Percentiles rank a stretch among this genome's conserved stretches.
Conservation (phyloP, 2,888 invertebrate genomes). For the Pheosia gnoma region DNA sequence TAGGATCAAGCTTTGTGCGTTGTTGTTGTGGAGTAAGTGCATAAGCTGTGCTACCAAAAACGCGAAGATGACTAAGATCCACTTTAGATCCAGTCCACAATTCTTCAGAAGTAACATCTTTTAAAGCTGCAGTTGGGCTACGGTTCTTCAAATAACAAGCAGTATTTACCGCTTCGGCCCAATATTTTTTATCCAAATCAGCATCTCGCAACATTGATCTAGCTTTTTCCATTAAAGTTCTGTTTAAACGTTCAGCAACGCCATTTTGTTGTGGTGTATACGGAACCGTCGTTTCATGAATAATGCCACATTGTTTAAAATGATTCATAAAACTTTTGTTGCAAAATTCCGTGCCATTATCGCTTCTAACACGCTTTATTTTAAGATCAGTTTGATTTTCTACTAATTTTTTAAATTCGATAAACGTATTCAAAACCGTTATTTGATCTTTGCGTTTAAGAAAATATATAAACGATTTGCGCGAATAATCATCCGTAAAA, state of each 20-base stretch:
- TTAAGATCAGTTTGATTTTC: too few species aligned
- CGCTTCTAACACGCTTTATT: too few species aligned
- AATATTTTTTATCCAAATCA: background rate
- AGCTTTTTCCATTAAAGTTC: slow-evolving; percentile 6
- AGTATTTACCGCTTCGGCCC: too few species aligned
- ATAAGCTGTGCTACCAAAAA: background rate
- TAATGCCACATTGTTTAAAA: background rate
- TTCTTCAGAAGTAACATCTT: too few species aligned
- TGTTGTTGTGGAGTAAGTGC: background rate
- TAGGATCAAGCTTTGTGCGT: background rate
- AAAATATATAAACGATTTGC: too few species aligned
- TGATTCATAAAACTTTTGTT: background rate
- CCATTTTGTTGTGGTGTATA: slow-evolving; percentile 9
- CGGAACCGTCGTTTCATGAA: slow-evolving; percentile 5
- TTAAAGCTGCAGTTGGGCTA: too few species aligned
- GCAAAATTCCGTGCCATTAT: background rate
- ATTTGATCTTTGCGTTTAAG: too few species aligned
- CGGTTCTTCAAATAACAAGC: too few species aligned
- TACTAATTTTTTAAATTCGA: too few species aligned
- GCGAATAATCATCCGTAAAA: too few species aligned
- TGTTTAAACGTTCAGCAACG: slow-evolving; percentile 5
- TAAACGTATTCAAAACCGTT: too few species aligned
- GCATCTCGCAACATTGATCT: slow-evolving; percentile 3
- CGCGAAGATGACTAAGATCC: background rate
- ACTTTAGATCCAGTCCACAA: slow-evolving; percentile 3